These are phyloP conservation scores for Andrena hattorfiana DNA, from an alignment of 2,888 invertebrate genomes.

Conservation along the genomic window DNA sequence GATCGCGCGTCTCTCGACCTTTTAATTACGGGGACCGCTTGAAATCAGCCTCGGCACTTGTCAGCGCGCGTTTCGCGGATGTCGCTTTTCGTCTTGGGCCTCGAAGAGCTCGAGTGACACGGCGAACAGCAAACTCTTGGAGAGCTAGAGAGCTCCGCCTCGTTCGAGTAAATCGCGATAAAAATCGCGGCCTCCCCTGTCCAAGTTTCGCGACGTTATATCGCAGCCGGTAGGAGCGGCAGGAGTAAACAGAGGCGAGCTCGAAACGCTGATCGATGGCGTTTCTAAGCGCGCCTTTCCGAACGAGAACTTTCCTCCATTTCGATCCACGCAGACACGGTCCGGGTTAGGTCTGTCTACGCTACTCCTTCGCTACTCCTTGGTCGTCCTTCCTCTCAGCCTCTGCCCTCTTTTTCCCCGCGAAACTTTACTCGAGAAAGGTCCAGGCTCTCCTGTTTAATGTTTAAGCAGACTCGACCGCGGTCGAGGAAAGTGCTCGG, in stretches of 20 bases:
- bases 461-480: constrained; percentile 59
- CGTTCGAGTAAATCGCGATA: constrained; percentile 9
- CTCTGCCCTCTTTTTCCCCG: neutral
- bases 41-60: neutral
- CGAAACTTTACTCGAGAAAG: constrained; percentile 39
- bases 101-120: neutral
- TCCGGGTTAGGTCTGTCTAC: no score
- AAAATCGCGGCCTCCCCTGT: constrained; percentile 23
- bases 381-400: neutral
- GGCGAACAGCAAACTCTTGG: no score
- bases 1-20: constrained; percentile 19
- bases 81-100: neutral
- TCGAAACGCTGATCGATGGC: constrained; percentile 43
- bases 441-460: constrained; percentile 49
- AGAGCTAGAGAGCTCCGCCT: no score
- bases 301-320: constrained; percentile 3
- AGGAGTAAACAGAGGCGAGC: constrained; percentile 17
- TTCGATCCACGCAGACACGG: neutral
- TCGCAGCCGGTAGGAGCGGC: neutral
- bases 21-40: constrained; percentile 35
- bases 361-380: neutral
- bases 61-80: no score
- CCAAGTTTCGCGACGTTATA: constrained; percentile 20
- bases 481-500: constrained; percentile 8
- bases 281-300: constrained; percentile 26